Percentiles rank a stretch among this genome's conserved stretches.
Conservation (phyloP, 2,888 invertebrate species). For the Orchestes rusci region DNA sequence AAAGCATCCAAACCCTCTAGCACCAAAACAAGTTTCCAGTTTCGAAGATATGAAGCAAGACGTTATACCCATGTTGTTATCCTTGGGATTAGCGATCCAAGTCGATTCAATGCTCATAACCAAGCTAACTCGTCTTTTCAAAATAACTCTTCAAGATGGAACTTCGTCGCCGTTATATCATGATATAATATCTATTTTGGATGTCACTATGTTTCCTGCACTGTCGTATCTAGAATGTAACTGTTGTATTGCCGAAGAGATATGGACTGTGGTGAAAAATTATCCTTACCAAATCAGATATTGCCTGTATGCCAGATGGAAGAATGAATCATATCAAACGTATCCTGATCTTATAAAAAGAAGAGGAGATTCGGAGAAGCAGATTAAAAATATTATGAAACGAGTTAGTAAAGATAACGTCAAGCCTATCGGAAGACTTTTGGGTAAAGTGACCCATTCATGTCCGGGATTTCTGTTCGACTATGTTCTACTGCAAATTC, state of each 20-base stretch:
- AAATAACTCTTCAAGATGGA: conserved; percentile 37
- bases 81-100: conserved; percentile 82
- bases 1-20: conserved; percentile 49
- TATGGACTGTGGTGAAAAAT: conserved; percentile 82
- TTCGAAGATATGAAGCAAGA: conserved; percentile 66
- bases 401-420: conserved; percentile 97
- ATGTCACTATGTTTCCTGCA: conserved; percentile 83
- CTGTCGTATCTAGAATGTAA: conserved; percentile 89
- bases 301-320: conserved; percentile 93
- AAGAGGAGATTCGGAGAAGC: conserved; percentile 80
- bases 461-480: conserved; percentile 95
- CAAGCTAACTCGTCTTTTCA: conserved; percentile 50
- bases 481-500: conserved; percentile 56
- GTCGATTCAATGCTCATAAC: conserved; percentile 84
- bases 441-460: conserved; percentile 95
- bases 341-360: conserved; percentile 81
- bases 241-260: conserved; percentile 92
- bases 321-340: conserved; percentile 76
- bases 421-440: conserved; percentile 89
- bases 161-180: conserved; percentile 54
- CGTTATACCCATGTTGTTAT: conserved; percentile 78
- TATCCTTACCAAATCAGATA: conserved; percentile 71
- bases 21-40: conserved; percentile 60
- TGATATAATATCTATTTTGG: conserved; percentile 78
- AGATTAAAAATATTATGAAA: conserved; percentile 95